These are phyloP conservation scores for Trypoxylon attenuatum DNA, from an alignment of 2,888 invertebrate species.

Conservation along the genomic window DNA sequence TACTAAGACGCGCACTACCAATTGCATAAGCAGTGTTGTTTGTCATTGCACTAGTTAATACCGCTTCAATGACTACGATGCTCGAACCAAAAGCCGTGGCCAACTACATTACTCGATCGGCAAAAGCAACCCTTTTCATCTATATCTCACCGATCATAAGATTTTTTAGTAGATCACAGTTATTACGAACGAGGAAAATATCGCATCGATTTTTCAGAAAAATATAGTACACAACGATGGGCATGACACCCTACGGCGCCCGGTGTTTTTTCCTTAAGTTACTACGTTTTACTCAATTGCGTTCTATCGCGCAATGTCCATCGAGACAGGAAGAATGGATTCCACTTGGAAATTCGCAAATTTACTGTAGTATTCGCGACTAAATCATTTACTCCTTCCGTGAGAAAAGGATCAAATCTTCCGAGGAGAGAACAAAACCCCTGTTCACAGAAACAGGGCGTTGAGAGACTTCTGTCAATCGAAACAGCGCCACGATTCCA, in stretches of 20 bases:
- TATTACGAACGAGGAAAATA: neutral
- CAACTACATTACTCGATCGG: neutral
- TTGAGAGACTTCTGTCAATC: too few species aligned
- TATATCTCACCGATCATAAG: neutral
- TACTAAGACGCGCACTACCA: slow-evolving; percentile 13
- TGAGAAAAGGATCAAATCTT: too few species aligned
- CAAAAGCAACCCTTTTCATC: neutral
- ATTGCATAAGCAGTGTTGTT: slow-evolving; percentile 38
- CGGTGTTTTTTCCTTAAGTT: neutral
- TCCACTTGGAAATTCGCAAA: too few species aligned
- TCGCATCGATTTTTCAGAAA: neutral
- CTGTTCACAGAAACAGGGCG: too few species aligned
- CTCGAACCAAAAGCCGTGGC: neutral
- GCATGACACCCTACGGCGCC: neutral
- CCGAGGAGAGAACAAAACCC: too few species aligned
- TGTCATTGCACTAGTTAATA: slow-evolving; percentile 12
- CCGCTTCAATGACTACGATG: slow-evolving; percentile 7
- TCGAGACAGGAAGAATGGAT: too few species aligned
- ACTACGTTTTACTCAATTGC: neutral
- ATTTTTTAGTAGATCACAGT: too few species aligned
- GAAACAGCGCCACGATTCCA: too few species aligned
- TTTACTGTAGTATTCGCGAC: too few species aligned
- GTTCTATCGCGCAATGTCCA: too few species aligned
- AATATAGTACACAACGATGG: neutral
- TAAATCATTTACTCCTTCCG: too few species aligned